phyloP scores from a whole-genome alignment of 2,113 vertebrate species.

The Alligator sinensis region DNA sequence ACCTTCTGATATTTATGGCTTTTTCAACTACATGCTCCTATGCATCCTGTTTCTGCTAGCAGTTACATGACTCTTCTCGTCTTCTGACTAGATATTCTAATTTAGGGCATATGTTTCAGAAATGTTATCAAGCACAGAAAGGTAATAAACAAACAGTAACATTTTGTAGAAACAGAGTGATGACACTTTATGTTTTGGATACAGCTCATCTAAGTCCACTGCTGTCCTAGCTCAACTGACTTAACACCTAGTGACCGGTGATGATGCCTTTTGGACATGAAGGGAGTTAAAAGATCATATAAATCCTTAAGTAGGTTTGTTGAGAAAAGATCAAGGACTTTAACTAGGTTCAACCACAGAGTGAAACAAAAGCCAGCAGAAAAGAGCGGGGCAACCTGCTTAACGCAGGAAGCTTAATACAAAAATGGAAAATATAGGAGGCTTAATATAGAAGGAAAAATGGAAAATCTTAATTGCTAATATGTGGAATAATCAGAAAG shows the following conservation, averaged over 20 bases:
- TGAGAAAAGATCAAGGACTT: too few species aligned
- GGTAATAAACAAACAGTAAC: not conserved
- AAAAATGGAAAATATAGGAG: too few species aligned
- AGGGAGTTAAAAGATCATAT: not conserved
- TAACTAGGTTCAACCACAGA: too few species aligned
- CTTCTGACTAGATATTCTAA: not conserved
- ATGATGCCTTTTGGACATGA: not conserved
- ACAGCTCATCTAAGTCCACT: not conserved
- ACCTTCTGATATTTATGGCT: not conserved
- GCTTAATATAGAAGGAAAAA: too few species aligned
- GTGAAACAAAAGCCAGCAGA: too few species aligned
- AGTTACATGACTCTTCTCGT: not conserved
- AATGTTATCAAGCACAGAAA: not conserved
- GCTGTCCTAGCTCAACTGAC: not conserved
- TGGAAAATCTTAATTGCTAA: too few species aligned
- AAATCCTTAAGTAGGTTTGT: not conserved
- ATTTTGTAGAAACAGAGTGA: not conserved
- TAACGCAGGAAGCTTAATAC: too few species aligned
- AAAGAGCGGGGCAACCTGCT: too few species aligned
- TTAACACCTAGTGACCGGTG: not conserved
- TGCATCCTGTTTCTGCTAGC: not conserved
- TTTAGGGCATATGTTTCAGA: not conserved
- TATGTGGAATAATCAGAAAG: too few species aligned
- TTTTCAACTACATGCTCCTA: not conserved
- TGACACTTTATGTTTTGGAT: not conserved